phyloP scores from a whole-genome alignment of 2,888 invertebrate species.

The Drosophila hawaiiensis region DNA sequence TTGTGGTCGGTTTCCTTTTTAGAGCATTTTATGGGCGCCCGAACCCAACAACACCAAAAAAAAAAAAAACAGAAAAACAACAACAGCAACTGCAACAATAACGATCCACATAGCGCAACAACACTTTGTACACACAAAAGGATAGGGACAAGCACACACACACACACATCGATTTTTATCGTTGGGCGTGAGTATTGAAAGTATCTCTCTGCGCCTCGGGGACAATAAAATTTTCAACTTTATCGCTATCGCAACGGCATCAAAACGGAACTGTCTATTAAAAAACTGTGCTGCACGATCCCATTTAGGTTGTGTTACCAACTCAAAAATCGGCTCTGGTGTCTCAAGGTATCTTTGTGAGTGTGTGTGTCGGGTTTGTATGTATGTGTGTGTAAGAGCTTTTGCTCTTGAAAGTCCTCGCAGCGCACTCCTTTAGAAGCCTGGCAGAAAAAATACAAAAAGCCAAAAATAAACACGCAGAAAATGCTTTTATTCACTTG shows the following conservation, averaged over 20 bases:
- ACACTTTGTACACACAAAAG: constrained; percentile 45
- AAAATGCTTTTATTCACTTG: not conserved
- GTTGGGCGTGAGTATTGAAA: constrained; percentile 52
- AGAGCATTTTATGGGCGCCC: constrained; percentile 49
- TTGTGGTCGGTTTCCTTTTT: constrained; percentile 62
- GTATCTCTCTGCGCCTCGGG: constrained; percentile 2
- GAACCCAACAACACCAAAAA: constrained; percentile 10
- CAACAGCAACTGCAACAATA: constrained; percentile 11
- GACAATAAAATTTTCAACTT: constrained; percentile 72
- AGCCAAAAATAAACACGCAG: not conserved
- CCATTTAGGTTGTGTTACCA: constrained; percentile 39
- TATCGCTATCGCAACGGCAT: constrained; percentile 68
- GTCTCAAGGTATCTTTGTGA: constrained; percentile 11
- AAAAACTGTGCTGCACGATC: constrained; percentile 38
- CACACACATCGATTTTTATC: constrained; percentile 60
- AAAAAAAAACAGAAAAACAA: not conserved
- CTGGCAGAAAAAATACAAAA: not conserved
- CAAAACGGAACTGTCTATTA: constrained; percentile 77
- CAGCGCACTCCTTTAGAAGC: not conserved
- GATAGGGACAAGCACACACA: constrained; percentile 32
- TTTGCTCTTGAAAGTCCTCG: not conserved
- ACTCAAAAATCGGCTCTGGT: not conserved
- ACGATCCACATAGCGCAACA: constrained; percentile 22
- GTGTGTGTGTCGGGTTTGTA: not conserved
- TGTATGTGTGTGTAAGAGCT: not conserved